phyloP scores from a whole-genome alignment of 2,888 invertebrate species.

The Synergus itoensis region DNA sequence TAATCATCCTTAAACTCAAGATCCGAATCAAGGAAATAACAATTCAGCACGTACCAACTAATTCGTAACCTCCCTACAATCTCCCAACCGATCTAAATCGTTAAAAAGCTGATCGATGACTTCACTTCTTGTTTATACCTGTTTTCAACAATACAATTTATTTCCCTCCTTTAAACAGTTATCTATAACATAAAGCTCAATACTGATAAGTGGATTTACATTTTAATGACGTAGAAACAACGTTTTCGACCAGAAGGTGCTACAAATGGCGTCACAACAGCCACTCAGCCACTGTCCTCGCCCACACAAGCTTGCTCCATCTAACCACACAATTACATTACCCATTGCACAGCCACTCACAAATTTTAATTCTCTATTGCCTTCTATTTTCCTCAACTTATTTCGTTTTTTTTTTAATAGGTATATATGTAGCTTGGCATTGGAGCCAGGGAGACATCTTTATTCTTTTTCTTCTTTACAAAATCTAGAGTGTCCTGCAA shows the following conservation, averaged over 20 bases:
- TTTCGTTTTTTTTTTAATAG: background rate
- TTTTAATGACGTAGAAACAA: slow-evolving; percentile 11
- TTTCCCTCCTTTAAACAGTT: slow-evolving; percentile 7
- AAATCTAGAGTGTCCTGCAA: background rate
- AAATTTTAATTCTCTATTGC: background rate
- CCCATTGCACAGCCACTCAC: slow-evolving; percentile 1
- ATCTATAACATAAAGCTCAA: slow-evolving; percentile 5
- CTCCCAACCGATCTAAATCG: slow-evolving; percentile 10
- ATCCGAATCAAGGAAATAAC: slow-evolving; percentile 13
- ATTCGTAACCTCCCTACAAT: background rate
- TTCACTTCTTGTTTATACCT: slow-evolving; percentile 1
- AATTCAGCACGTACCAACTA: slow-evolving; percentile 7
- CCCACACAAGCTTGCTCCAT: slow-evolving; percentile 17
- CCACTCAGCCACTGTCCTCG: slow-evolving; percentile 19
- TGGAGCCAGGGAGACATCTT: background rate
- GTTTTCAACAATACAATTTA: slow-evolving; percentile 29
- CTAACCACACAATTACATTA: background rate
- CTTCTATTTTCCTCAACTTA: background rate
- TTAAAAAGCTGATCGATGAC: slow-evolving; percentile 23
- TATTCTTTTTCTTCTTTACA: background rate
- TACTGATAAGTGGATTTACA: slow-evolving; percentile 18
- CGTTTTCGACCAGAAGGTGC: slow-evolving; percentile 21
- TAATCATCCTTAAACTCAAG: slow-evolving; percentile 26
- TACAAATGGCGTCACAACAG: slow-evolving; percentile 8
- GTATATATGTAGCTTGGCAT: background rate